phyloP scores from a whole-genome alignment of 2,888 invertebrate species.

The Caenorhabditis sp. region DNA sequence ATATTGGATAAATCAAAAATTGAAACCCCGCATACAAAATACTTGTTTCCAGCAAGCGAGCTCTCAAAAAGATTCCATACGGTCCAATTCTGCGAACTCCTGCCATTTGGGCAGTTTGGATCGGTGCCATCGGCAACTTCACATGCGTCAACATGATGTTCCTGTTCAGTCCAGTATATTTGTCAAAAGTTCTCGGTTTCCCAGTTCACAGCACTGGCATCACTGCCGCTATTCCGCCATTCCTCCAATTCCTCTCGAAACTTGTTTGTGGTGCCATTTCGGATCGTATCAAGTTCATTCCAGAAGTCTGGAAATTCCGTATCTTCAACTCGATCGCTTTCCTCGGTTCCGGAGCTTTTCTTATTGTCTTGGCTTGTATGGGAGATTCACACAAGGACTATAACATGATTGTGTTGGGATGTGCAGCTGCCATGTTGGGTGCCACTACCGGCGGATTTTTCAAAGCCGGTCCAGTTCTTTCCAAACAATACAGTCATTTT shows the following conservation, averaged over 20 bases:
- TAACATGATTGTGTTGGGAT: slow-evolving; percentile 51
- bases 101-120: slow-evolving; percentile 69
- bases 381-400: slow-evolving; percentile 46
- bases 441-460: slow-evolving; percentile 67
- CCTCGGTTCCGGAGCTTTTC: slow-evolving; percentile 55
- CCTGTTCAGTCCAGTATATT: slow-evolving; percentile 64
- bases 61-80: slow-evolving; percentile 63
- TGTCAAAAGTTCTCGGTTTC: slow-evolving; percentile 64
- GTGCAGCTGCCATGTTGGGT: slow-evolving; percentile 56
- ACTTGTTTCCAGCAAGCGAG: slow-evolving; percentile 53
- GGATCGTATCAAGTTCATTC: slow-evolving; percentile 59
- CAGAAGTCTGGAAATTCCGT: slow-evolving; percentile 66
- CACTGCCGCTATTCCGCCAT: slow-evolving; percentile 67
- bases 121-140: slow-evolving; percentile 69
- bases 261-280: slow-evolving; percentile 55
- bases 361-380: slow-evolving; percentile 61
- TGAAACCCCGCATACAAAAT: too few relatives aligned
- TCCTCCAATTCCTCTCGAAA: slow-evolving; percentile 65
- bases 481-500: slow-evolving; percentile 68
- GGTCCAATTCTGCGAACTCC: slow-evolving; percentile 59
- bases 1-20: too few relatives aligned
- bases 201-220: slow-evolving; percentile 64
- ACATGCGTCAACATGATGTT: slow-evolving; percentile 69
- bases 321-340: slow-evolving; percentile 69
- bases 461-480: slow-evolving; percentile 66